Evolutionary conservation across 2,888 invertebrate species (phyloP), one percentile per base, ranked within the genome.

Genomic region (Orchesellides sinensis): DNA sequence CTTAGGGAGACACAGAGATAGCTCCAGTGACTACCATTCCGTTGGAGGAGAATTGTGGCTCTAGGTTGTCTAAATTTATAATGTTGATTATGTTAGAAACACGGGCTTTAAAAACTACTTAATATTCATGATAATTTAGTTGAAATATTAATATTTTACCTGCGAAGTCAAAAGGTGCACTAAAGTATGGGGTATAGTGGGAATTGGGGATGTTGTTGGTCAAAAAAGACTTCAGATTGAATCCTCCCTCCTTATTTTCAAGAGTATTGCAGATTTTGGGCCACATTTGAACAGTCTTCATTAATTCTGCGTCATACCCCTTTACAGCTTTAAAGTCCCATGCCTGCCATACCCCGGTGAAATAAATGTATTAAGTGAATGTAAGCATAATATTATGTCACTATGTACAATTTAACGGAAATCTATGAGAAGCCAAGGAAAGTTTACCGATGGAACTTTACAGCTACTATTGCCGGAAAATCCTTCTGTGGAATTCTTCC

Each of bases 21-120:
- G 27, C 32, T n/a, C 79, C 79, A 27, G 49, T 79, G 2, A 79
- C 45, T 19, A 72, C 70, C 79, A 79, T 79, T 45, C 56, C 56
- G 35, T 79, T 79, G 3, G 63, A 65, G 1, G 79, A 72, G 19
- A 23, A 40, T 35, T 70, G 17, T 3, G 65, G 63, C 29, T 52
- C 40, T 29, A 52, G 45, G 25, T 65, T 63, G 17, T 72, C 79
- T 79, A 12, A 17, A 54, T 32, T 27, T 35, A 29, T 17, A 21
- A 32, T 8, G 5, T 27, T 8, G 29, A n/a, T 6, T 32, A 10
- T 40, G n/a, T 32, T 32, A 32, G 32, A 32, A 10, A 32, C 32
- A 32, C 32, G 5, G 6, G 32, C 10, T 5, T 32, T 21, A 52
- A 52, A 47, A 52, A 12, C 21, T 21, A 21, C 17, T 6, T 17